Base-by-base conservation (phyloP, 2,797 vertebrate species). In the Steatocranus sp. region DNA sequence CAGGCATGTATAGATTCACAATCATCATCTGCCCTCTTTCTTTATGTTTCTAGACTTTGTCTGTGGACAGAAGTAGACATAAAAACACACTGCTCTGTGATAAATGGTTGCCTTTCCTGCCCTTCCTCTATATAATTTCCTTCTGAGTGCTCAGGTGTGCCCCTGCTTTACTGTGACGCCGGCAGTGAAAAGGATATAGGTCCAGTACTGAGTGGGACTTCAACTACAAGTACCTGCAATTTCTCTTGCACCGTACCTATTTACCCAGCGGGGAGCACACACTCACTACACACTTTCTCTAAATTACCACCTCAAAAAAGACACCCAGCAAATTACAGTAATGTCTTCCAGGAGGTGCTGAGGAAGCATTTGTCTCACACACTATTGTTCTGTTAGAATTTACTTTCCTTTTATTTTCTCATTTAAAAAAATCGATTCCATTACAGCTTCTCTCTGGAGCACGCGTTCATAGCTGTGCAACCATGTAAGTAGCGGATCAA, bases 291-390 rank as follows among this genome's bases (percentile, higher is more conserved):
- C n/a, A 66, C 48, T 74, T 81, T 78, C 75, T 84, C 73, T 54
- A 86, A 75, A 88, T 84, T 34, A 84, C 11, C 56, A 36, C 36
- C 56, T 89, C 46, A 86, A 88, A 80, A 38, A 83, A 76, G 76
- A 75, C 18, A 79, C 79, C 48, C 82, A 83, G 36, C 50, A 90
- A 84, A 91, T 92, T 58, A 89, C 56, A 78, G 51, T 81, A 77
- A 83, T 90, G 49, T 66, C 77, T 79, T 83, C 38, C 25, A 34
- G 54, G 46, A 89, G 83, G 82, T 83, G 84, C 89, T 88, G 86
- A 85, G 75, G 79, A 76, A 56, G 89, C 83, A 68, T 75, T 87
- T 76, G 30, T 18, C 74, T 51, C 61, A 61, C 50, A 54, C 51
- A 23, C 58, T 10, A 61, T 83, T 87, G 81, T 85, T 27, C 38